Percentiles rank a stretch among this genome's conserved stretches.
These are phyloP conservation scores for Fundulus diaphanus DNA, from an alignment of 2,797 vertebrate genomes.

Conservation along the genomic window DNA sequence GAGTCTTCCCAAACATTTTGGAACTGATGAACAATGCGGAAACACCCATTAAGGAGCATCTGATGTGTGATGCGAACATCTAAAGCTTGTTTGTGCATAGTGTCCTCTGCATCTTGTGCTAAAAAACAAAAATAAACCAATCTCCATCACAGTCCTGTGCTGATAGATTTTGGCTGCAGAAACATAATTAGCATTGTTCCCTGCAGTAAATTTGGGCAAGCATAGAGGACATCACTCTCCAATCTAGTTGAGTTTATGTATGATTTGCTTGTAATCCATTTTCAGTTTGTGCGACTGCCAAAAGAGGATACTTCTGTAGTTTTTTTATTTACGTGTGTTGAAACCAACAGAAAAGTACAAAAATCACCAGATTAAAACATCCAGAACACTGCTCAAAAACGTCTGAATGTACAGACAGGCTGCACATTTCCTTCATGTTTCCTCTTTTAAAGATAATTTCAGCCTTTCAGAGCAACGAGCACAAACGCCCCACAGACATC, in stretches of 20 bases:
- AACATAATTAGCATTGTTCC: neutral
- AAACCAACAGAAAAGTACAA: constrained; percentile 11
- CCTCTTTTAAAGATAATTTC: neutral
- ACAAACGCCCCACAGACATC: neutral
- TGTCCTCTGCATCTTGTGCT: neutral
- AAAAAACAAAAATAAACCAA: neutral
- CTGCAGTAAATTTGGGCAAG: neutral
- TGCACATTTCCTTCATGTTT: neutral
- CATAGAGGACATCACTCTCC: constrained; percentile 21
- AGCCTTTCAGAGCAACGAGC: neutral
- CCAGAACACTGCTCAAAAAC: neutral
- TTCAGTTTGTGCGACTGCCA: neutral
- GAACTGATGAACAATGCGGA: neutral
- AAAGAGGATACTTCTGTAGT: neutral
- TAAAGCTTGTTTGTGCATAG: neutral
- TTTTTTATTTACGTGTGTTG: neutral
- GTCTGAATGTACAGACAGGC: neutral
- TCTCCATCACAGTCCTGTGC: neutral
- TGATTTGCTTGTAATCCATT: constrained; percentile 12
- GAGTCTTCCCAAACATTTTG: neutral
- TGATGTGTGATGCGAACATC: neutral
- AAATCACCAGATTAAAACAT: constrained; percentile 1
- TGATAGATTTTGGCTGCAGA: neutral
- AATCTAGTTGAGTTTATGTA: constrained; percentile 14
- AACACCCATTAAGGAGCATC: neutral